phyloP scores from a whole-genome alignment of 1,140 invertebrate species.

The Daktulosphaira vitifoliae region DNA sequence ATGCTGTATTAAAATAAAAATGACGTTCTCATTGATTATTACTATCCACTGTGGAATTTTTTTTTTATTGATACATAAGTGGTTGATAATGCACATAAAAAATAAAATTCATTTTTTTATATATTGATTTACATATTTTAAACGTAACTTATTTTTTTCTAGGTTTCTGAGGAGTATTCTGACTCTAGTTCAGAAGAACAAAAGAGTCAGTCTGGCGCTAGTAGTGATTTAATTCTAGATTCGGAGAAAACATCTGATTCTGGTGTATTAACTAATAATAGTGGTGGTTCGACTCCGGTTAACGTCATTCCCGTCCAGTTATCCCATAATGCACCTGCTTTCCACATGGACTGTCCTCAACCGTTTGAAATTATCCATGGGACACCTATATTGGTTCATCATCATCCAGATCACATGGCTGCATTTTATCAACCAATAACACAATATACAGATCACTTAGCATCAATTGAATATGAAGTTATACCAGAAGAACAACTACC shows the following conservation, averaged over 20 bases:
- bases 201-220: slow-evolving; percentile 38
- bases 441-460: slow-evolving; percentile 2
- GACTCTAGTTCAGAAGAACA: slow-evolving; percentile 40
- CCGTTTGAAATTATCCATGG: neutral
- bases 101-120: too few species aligned
- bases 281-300: slow-evolving; percentile 35
- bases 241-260: slow-evolving; percentile 39
- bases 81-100: too few species aligned
- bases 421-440: slow-evolving; percentile 17
- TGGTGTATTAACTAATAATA: slow-evolving; percentile 38
- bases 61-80: too few species aligned
- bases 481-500: slow-evolving; percentile 8
- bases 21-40: too few species aligned
- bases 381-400: neutral
- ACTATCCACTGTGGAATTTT: too few species aligned
- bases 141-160: slow-evolving; percentile 10
- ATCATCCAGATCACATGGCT: neutral
- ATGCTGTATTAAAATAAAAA: slow-evolving; percentile 4
- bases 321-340: slow-evolving; percentile 3
- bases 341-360: slow-evolving; percentile 20
- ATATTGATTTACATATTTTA: too few species aligned
- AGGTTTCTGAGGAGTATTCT: slow-evolving; percentile 39
- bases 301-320: slow-evolving; percentile 32
- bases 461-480: neutral
- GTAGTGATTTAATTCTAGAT: slow-evolving; percentile 36